These are phyloP conservation scores for Scaptomyza graminum DNA, from an alignment of 1,140 invertebrate species.

Conservation along the genomic window DNA sequence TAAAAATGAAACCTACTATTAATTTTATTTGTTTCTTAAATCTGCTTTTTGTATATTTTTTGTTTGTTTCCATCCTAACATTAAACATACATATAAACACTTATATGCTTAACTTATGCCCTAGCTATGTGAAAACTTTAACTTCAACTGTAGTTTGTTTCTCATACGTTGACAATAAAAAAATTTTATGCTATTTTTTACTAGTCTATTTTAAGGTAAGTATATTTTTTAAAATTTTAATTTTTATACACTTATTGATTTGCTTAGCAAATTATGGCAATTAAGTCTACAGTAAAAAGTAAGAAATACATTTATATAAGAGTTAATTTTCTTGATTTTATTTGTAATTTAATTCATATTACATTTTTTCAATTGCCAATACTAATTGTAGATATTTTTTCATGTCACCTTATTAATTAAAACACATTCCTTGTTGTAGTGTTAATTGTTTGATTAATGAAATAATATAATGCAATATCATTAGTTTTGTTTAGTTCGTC, in stretches of 20 bases:
- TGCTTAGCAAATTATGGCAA: conserved; percentile 83
- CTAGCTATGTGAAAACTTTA: conserved; percentile 49
- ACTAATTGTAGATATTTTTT: conserved; percentile 39
- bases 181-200: conserved; percentile 62
- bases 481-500: conserved; percentile 52
- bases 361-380: conserved; percentile 47
- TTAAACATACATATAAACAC: conserved; percentile 66
- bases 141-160: conserved; percentile 45
- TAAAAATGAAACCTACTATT: conserved; percentile 65
- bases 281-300: conserved; percentile 70
- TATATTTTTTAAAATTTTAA: conserved; percentile 6
- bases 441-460: conserved; percentile 48
- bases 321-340: conserved; percentile 25
- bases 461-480: conserved; percentile 30
- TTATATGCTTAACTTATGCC: conserved; percentile 54
- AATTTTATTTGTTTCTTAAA: conserved; percentile 35
- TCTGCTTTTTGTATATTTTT: conserved; percentile 39
- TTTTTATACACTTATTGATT: conserved; percentile 58
- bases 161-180: conserved; percentile 42
- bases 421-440: conserved; percentile 34
- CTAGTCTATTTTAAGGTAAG: conserved; percentile 37
- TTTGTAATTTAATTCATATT: conserved; percentile 37
- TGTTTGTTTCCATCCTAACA: conserved; percentile 58
- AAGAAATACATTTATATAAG: conserved; percentile 30
- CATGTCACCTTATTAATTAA: conserved; percentile 39